Base-by-base conservation (phyloP, 2,888 invertebrate species). In the Tanytarsus gracilentus region DNA sequence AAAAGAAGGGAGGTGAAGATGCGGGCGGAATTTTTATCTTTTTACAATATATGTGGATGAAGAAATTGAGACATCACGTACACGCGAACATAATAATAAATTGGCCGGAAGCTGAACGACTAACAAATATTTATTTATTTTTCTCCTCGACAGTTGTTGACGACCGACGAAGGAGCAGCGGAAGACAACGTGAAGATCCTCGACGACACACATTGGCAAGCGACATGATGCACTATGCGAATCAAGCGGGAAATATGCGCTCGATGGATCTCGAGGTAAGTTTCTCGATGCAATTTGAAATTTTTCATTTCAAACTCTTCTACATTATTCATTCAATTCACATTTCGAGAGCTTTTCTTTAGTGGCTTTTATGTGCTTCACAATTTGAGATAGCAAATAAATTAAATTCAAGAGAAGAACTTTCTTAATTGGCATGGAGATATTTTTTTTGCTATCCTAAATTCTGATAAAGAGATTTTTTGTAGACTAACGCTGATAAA, bases 171-270 rank as follows among this genome's bases (percentile, higher is more conserved):
- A 25, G 60, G 27, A 49, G 50, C 16, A 74, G 75, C 62, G 73
- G 75, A 7, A 75, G 84, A 33, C 77, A 89, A 39, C 89, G 90
- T 73, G 90, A 90, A 72, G 90, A 90, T 72, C 87, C 88, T 4
- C 79, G 90, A 11, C 79, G 90, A 16, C 90, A 90, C 72, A 90
- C 90, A 5, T 79, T 90, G 62, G 85, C 86, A 25, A 49, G n/a
- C 27, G 87, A 88, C 68, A 85, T 87, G 68, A 78, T 86, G 16
- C 84, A 84, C 67, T 74, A 74, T 62, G 69, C 69, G 6, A 56
- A 61, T 39, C 58, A 61, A 39, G 65, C 62, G 61, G 64, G 75
- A 71, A 64, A 80, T 70, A 72, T 80, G 77, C 76, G 83, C 65
- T 81, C 84, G 61, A 81, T 85, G 79, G 87, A 88, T 68, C 78